phyloP scores from a whole-genome alignment of 1,140 invertebrate species.

The Adoxophyes honmai region DNA sequence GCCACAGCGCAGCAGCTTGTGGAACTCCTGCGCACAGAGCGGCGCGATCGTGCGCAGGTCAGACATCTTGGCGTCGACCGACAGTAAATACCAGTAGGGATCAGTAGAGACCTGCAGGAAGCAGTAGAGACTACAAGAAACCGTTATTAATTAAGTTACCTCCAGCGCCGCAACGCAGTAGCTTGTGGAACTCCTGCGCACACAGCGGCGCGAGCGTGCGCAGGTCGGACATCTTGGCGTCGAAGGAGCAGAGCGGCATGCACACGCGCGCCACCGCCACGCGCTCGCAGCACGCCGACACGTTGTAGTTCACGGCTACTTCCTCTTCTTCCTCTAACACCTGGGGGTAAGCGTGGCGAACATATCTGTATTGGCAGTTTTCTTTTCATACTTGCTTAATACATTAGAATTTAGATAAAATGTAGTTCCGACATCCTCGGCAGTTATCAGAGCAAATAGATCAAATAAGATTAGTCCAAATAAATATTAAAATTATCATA shows the following conservation, averaged over 20 bases:
- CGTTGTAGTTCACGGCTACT: conserved; percentile 81
- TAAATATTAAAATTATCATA: too few relatives aligned
- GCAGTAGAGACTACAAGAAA: too few relatives aligned
- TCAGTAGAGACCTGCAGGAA: too few relatives aligned
- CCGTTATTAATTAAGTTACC: conserved; percentile 33
- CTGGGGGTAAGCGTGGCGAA: too few relatives aligned
- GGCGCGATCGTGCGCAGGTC: conserved; percentile 83
- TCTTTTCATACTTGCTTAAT: too few relatives aligned
- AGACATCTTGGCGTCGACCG: conserved; percentile 86
- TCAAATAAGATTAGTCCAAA: too few relatives aligned
- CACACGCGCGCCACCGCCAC: conserved; percentile 84
- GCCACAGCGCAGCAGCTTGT: conserved; percentile 80
- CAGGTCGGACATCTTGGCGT: conserved; percentile 87
- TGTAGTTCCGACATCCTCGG: too few relatives aligned
- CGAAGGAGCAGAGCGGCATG: conserved; percentile 88
- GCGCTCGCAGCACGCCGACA: conserved; percentile 86
- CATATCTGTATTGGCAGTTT: too few relatives aligned
- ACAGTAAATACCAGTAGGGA: too few relatives aligned
- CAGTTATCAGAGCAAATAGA: too few relatives aligned
- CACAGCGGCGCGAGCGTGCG: conserved; percentile 82
- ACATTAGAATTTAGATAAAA: too few relatives aligned
- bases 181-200: conserved; percentile 81
- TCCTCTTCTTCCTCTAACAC: conserved; percentile 78
- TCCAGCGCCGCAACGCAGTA: conserved; percentile 78
- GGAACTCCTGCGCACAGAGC: conserved; percentile 81